Evolutionary conservation across 2,888 invertebrate genomes (phyloP), one percentile per base, ranked within the genome.

Genomic region (Philereme vetulata): DNA sequence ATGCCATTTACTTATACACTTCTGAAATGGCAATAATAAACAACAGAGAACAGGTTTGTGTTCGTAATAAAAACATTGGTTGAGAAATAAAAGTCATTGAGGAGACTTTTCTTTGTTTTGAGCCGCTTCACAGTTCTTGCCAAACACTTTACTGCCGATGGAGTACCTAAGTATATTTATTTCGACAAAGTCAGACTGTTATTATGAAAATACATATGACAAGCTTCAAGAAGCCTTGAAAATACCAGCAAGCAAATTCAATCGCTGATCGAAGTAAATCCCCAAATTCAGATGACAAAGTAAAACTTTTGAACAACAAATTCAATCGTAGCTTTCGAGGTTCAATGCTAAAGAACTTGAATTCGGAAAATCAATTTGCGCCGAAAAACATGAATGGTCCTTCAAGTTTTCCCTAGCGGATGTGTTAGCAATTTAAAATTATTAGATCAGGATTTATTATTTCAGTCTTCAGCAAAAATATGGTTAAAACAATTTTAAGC

Each of bases 401-500:
- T 4, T 8, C 36, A 10, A 1, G 42, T 10, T 42, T 42, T 48
- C 11, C 10, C 44, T 50, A 11, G 34, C 33, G n/a, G 36, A 53
- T 46, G 38, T 52, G 58, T 60, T 42, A 42, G 49, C 38, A 6
- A 49, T 40, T 49, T 38, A 9, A 42, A 40, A 49, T 21, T 59
- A 10, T 50, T 1, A 21, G 42, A 50, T 33, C 34, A 54, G 5
- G n/a, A 51, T 47, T 58, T 51, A 33, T 51, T 40, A 9, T 51
- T 38, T 45, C 1, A 66, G 36, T 51, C 64, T 64, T 72, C 67
- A 71, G 75, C 75, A 56, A 45, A 72, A 73, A 68, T 74, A 75
- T 72, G 69, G 69, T 70, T 70, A 72, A 55, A 75, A 70, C 71
- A 75, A 77, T 81, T 81, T 75, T 70, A 11, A 59, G 47, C 77